phyloP scores from a whole-genome alignment of 2,113 vertebrate species.

The Chaetops frenatus region DNA sequence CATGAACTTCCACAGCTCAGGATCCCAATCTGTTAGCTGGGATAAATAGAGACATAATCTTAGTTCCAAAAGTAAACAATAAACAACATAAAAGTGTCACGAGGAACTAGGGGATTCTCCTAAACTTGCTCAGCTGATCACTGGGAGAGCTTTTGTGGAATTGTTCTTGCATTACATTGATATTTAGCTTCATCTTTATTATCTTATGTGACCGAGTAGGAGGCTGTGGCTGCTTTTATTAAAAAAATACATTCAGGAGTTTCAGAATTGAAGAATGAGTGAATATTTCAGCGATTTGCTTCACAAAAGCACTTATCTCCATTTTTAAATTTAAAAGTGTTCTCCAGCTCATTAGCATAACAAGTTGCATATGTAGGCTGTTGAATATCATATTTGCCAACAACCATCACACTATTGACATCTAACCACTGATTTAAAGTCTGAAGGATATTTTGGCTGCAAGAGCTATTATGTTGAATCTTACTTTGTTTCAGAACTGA shows the following conservation, averaged over 20 bases:
- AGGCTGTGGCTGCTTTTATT: background rate
- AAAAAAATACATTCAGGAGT: background rate
- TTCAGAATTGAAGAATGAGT: background rate
- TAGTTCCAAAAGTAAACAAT: background rate
- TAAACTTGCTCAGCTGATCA: background rate
- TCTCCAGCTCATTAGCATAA: background rate
- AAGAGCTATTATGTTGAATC: background rate
- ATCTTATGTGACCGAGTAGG: background rate
- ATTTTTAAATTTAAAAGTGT: background rate
- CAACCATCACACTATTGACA: background rate
- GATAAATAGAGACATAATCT: background rate
- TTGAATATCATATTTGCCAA: background rate
- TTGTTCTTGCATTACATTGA: background rate
- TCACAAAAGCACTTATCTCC: background rate
- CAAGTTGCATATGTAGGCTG: background rate
- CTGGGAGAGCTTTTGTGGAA: background rate
- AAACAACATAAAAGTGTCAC: background rate
- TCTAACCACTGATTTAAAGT: background rate
- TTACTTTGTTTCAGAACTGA: constrained; percentile 73
- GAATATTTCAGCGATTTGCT: background rate
- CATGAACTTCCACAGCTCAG: background rate
- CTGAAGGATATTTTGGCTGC: background rate
- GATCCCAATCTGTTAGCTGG: background rate
- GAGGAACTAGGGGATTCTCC: background rate
- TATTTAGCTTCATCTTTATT: background rate